Conservation (phyloP, 2,113 vertebrate genomes). For the Dendrocopos noguchii region DNA sequence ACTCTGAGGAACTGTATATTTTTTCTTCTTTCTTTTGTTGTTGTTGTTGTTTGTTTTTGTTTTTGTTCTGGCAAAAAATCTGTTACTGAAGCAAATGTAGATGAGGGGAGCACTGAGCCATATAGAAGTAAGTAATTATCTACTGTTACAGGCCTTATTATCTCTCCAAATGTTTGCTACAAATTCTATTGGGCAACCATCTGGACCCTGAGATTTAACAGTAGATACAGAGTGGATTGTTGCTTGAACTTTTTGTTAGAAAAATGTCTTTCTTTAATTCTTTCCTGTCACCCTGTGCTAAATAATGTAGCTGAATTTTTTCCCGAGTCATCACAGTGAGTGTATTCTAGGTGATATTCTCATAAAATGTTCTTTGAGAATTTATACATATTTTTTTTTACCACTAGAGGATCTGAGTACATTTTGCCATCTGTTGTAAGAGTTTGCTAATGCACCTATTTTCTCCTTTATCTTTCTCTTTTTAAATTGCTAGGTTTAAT, state of each 20-base stretch:
- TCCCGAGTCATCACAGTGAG: conserved; percentile 61
- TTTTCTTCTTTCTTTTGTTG: neutral
- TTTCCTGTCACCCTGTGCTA: conserved; percentile 72
- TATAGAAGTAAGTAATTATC: conserved; percentile 82
- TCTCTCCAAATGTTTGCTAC: conserved; percentile 85
- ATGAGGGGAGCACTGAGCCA: conserved; percentile 78
- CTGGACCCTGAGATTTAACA: conserved; percentile 80
- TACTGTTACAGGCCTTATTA: conserved; percentile 83
- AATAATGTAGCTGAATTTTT: conserved; percentile 77
- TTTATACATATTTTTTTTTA: conserved; percentile 33
- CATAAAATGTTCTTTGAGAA: conserved; percentile 71
- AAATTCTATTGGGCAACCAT: conserved; percentile 84
- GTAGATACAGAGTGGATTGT: conserved; percentile 68
- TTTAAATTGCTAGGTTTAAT: conserved; percentile 64
- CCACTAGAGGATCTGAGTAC: conserved; percentile 72
- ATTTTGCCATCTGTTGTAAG: conserved; percentile 80
- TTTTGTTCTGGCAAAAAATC: conserved; percentile 61
- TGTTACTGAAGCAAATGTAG: conserved; percentile 76
- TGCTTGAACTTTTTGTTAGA: conserved; percentile 68
- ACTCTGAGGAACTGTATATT: neutral
- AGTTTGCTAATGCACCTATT: conserved; percentile 74
- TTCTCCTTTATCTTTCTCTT: conserved; percentile 19
- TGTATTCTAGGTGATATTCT: conserved; percentile 62
- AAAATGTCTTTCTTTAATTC: conserved; percentile 76
- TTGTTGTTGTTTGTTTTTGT: neutral